These are phyloP conservation scores for Crypturellus tataupa DNA, from an alignment of 2,797 vertebrate species.

Conservation along the genomic window DNA sequence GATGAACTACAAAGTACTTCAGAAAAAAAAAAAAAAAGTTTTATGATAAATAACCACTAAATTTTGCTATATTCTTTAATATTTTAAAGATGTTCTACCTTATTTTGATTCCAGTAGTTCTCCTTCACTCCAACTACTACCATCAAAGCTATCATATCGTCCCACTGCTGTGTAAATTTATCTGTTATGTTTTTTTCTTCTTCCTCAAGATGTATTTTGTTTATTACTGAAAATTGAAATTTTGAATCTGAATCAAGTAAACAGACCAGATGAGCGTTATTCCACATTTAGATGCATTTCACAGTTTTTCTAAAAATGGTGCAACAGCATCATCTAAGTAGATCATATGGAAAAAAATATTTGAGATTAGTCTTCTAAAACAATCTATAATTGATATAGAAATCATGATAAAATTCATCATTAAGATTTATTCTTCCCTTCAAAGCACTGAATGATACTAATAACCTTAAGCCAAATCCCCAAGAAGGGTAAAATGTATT, in stretches of 20 bases:
- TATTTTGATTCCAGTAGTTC: neutral
- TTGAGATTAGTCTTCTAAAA: slow-evolving; percentile 51
- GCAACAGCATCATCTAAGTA: neutral
- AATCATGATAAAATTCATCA: slow-evolving; percentile 28
- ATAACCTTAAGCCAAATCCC: slow-evolving; percentile 14
- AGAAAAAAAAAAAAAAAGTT: slow-evolving; percentile 58
- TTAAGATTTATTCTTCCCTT: slow-evolving; percentile 24
- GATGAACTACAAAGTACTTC: slow-evolving; percentile 34
- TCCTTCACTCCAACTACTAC: neutral
- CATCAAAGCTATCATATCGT: slow-evolving; percentile 6
- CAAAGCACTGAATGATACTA: slow-evolving; percentile 11
- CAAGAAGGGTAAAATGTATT: slow-evolving; percentile 17
- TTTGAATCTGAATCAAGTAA: slow-evolving; percentile 3
- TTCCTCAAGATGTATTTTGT: neutral
- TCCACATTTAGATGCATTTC: neutral
- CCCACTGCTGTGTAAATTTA: slow-evolving; percentile 14
- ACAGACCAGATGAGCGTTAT: neutral
- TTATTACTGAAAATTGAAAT: neutral
- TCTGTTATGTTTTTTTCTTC: neutral
- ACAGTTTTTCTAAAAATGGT: neutral
- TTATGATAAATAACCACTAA: slow-evolving; percentile 45
- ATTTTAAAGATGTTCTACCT: slow-evolving; percentile 26
- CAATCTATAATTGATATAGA: slow-evolving; percentile 30
- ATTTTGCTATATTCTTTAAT: slow-evolving; percentile 21
- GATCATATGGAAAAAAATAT: slow-evolving; percentile 46